Evolutionary conservation across 2,888 invertebrate species (phyloP), one percentile per base, ranked within the genome.

Genomic region (Monochamus alternatus): DNA sequence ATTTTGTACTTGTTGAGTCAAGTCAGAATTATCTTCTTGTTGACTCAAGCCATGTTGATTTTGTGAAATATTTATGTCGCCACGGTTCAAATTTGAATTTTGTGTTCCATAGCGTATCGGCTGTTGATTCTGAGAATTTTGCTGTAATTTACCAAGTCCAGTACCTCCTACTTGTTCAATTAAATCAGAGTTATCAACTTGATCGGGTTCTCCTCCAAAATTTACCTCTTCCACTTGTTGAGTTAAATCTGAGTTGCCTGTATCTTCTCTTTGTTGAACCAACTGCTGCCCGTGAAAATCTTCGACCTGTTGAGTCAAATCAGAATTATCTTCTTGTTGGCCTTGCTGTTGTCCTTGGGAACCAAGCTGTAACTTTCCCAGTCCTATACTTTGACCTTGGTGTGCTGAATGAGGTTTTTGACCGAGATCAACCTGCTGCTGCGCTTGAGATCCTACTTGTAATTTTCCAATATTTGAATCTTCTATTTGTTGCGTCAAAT

Each of bases 331-430:
- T 51, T 71, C 75, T 51, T 79, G 65, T 65, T 51, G 77, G 3
- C 60, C 69, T 30, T 68, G 47, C 2, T 66, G 75, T 64, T 65
- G 65, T 47, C 32, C 8, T 10, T 74, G 72, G 52, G 75, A 77
- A 12, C 74, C 76, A 0, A 67, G 9, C 52, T 65, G 51, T 9
- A 31, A 8, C 51, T 14, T 12, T 5, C 59, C 70, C 58, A 60
- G 43, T 63, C 62, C n/a, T 65, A 71, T 22, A 10, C 74, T 70
- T 74, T 79, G 76, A 30, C 73, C 71, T 76, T 81, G 79, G 76
- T 82, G 83, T 5, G 80, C 81, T 12, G 82, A 81, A 77, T 82
- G 81, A 38, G 75, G 66, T 72, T 79, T 74, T 38, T 38, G 38
- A 38, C 0, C 38, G 1, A 38, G 38, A 32, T 78, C 78, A 51